Evolutionary conservation across 2,113 vertebrate genomes (phyloP), one percentile per base, ranked within the genome.

Genomic region (Machaerirhynchus nigripectus): DNA sequence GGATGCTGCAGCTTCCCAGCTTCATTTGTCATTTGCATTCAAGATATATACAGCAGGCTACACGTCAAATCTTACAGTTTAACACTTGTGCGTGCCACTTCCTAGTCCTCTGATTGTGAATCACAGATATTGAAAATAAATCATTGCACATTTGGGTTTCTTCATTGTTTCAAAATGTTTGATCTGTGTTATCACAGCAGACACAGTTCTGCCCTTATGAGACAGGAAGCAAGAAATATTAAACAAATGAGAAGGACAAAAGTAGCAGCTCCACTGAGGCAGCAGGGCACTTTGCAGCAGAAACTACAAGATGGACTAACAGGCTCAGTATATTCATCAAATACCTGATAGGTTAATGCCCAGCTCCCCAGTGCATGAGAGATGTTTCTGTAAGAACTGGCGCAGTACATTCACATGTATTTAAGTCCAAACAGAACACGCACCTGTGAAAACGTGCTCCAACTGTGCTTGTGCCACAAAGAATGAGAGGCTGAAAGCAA

Each of bases 141-240:
- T 93, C 21, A 7, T 81, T 71, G 67, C 24, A 70, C 47, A 22
- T 87, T 77, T 81, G 52, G 12, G 39, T 69, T 67, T 59, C 85
- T 70, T 93, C 71, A 94, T 94, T 94, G 79, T 96, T 96, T 88
- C 49, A 74, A n/a, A 86, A 73, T 93, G 56, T 93, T 94, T 95
- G 87, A 90, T 93, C 63, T 95, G 50, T 63, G 88, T 96, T 96
- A 95, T 92, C 92, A 93, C 50, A 78, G 76, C 68, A 90, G 93
- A 90, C 90, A 78, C 64, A 90, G 83, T 42, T 80, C 82, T 88
- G 90, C n/a, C 55, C 88, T 90, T 90, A 70, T 0, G 8, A 75
- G 68, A 55, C 92, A 93, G 95, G 95, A 95, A 94, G 28, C 73
- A 67, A 94, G 71, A 96, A 94, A 81, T 47, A 56, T 95, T 96